Base-by-base conservation (phyloP, 2,113 vertebrate species). In the Gavia stellata region DNA sequence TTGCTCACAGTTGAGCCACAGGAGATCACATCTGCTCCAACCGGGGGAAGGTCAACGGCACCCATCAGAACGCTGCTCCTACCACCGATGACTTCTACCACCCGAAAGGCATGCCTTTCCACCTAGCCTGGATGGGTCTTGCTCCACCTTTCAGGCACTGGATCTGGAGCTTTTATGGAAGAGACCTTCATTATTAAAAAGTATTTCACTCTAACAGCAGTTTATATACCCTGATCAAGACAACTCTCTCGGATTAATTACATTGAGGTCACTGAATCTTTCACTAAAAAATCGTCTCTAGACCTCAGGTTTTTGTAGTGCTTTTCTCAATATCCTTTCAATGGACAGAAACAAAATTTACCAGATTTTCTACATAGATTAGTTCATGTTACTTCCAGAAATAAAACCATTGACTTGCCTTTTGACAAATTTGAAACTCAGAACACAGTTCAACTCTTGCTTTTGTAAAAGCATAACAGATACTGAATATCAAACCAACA, bases 31-130 rank as follows among this genome's bases (percentile, higher is more conserved):
- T 20, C 36, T 61, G 7, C 52, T 49, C 45, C 65, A 70, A 0
- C 28, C 11, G 17, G 31, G 31, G 40, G 34, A 77, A 55, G 33
- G 78, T 62, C 28, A 24, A 44, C 4, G 26, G 59, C 33, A 56
- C 7, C n/a, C 52, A 16, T 26, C 1, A 0, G 17, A 10, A 15
- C 0, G 3, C 28, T 73, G 66, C 28, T 78, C 31, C 45, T 31
- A 31, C 33, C 50, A 16, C 56, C 6, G 2, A 8, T 5, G 10
- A 21, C n/a, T 25, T 34, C 67, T 18, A 25, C 16, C 42, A 42
- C 7, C 45, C 14, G 1, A 63, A 86, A 74, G 12, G 6, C 0
- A 3, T 16, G 12, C 14, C 31, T 29, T 45, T 21, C 58, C 58
- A 63, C 36, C n/a, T 11, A 31, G 8, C 47, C 42, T 12, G n/a